Evolutionary conservation across 2,888 invertebrate species (phyloP).

Genomic region (Pandemis corylana): DNA sequence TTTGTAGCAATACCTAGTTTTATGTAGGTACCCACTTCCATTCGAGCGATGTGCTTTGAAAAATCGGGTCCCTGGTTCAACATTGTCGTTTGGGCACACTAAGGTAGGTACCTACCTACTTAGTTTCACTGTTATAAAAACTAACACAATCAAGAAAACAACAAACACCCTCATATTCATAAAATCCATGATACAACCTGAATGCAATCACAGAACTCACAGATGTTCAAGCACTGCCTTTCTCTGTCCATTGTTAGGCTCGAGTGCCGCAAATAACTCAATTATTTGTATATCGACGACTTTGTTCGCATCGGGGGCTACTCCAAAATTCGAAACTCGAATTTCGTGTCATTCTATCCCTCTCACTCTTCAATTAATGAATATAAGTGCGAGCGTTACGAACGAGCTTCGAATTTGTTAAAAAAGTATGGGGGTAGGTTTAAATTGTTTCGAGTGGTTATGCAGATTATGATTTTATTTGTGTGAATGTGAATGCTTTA

Average conservation of each 20-base stretch:
- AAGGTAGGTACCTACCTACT: too few species aligned
- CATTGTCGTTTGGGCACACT: too few species aligned
- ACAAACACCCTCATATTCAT: slow-evolving; percentile 2
- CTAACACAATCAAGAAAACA: background rate
- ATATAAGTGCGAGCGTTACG: too few species aligned
- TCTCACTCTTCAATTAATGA: too few species aligned
- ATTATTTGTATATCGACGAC: slow-evolving; percentile 67
- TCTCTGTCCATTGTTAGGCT: slow-evolving; percentile 67
- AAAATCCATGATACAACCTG: slow-evolving; percentile 1
- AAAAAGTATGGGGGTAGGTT: slow-evolving; percentile 6
- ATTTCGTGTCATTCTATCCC: too few species aligned
- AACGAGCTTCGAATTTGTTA: too few species aligned
- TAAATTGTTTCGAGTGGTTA: slow-evolving; percentile 34
- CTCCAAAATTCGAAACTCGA: too few species aligned
- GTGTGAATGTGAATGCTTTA: slow-evolving; percentile 11
- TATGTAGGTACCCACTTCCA: too few species aligned
- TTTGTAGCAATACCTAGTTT: too few species aligned
- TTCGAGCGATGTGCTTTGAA: too few species aligned
- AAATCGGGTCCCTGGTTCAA: too few species aligned
- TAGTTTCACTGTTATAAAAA: too few species aligned
- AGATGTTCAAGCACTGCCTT: slow-evolving; percentile 73
- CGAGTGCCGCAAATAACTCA: slow-evolving; percentile 72
- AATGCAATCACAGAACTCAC: slow-evolving; percentile 46
- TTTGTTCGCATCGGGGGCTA: slow-evolving; percentile 46
- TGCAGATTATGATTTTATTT: slow-evolving; percentile 55